Evolutionary conservation across 2,113 vertebrate genomes (phyloP).

Genomic region (Scytalopus superciliaris): DNA sequence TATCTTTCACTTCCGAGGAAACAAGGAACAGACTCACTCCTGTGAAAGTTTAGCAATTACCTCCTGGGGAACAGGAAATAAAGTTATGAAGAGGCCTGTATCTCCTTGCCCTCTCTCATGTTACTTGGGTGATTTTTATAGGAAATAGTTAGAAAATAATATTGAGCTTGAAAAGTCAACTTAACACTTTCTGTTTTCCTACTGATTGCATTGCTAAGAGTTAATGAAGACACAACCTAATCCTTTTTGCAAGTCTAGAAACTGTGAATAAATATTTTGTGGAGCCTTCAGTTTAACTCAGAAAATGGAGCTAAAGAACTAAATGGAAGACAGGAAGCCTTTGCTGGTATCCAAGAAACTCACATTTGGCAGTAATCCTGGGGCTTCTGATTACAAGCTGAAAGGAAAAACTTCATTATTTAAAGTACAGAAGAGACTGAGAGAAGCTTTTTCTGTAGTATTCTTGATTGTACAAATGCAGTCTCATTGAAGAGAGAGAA

Average conservation of each 20-base stretch:
- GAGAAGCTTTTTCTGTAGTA: neutral
- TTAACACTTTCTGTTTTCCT: neutral
- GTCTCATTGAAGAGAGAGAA: neutral
- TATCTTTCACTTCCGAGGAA: neutral
- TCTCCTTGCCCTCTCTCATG: neutral
- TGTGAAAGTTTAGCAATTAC: neutral
- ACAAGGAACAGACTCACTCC: neutral
- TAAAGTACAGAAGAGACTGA: neutral
- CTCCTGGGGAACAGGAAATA: neutral
- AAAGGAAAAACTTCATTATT: neutral
- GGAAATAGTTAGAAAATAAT: neutral
- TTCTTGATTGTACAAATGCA: neutral
- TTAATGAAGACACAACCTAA: neutral
- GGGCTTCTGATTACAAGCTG: neutral
- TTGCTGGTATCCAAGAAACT: neutral
- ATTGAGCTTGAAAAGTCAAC: neutral
- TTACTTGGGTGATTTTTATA: neutral
- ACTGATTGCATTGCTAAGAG: neutral
- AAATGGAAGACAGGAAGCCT: neutral
- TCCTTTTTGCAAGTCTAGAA: neutral
- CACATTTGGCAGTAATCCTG: neutral
- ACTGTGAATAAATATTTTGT: neutral
- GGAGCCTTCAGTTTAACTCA: neutral
- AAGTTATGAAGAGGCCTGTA: neutral
- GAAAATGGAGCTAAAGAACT: neutral